Conservation (phyloP, 2,888 invertebrate genomes). For the Polydrusus pterygomalis region DNA sequence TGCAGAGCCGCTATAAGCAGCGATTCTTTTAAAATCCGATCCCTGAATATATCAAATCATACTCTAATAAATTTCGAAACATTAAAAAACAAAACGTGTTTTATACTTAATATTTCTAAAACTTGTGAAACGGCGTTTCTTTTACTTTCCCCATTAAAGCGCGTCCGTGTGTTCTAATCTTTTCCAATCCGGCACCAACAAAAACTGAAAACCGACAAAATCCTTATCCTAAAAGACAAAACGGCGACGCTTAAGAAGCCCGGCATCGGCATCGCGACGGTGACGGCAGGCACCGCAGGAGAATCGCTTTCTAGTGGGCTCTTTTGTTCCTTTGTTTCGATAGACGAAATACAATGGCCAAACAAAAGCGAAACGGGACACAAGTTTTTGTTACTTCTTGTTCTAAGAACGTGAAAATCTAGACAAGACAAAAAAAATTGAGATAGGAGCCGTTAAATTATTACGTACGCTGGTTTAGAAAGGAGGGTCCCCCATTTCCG, state of each 20-base stretch:
- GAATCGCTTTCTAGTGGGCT: conserved; percentile 19
- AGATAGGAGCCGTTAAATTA: no score
- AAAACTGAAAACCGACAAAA: conserved; percentile 25
- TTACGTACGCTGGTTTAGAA: no score
- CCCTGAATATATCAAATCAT: no score
- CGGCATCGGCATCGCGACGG: background rate
- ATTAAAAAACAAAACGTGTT: no score
- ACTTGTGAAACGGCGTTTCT: no score
- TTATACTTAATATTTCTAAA: no score
- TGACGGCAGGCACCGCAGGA: conserved; percentile 8
- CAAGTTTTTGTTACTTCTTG: conserved; percentile 8
- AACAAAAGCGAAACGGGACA: conserved; percentile 25
- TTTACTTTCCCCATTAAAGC: background rate
- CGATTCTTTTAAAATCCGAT: no score
- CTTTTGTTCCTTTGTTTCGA: conserved; percentile 26
- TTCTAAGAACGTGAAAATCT: background rate
- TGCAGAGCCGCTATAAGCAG: no score
- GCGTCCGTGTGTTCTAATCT: conserved; percentile 16
- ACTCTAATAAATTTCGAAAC: no score
- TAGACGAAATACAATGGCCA: conserved; percentile 19
- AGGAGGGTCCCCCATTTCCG: no score
- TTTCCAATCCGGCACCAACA: background rate
- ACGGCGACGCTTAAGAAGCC: conserved; percentile 26
- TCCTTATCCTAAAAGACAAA: conserved; percentile 22
- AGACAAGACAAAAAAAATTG: background rate